A percentile compares a stretch with the other conserved stretches of the same genome.
These are phyloP conservation scores for Protodeltote pygarga DNA, from an alignment of 2,888 invertebrate species.

Conservation along the genomic window DNA sequence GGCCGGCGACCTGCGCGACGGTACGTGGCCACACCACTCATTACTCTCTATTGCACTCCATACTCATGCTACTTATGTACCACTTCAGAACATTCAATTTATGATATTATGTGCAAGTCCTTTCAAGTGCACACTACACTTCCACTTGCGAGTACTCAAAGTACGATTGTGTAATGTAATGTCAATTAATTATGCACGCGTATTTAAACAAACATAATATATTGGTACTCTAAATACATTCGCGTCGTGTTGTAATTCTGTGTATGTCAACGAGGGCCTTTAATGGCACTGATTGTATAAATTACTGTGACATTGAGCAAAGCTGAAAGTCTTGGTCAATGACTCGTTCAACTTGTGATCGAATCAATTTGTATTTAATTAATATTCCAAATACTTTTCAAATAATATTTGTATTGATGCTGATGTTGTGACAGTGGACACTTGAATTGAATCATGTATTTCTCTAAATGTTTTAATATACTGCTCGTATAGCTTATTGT, in stretches of 20 bases:
- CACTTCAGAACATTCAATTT: background rate
- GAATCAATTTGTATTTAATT: too few relatives aligned
- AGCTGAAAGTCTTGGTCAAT: slow-evolving; percentile 24
- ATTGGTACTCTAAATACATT: slow-evolving; percentile 3
- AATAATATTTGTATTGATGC: too few relatives aligned
- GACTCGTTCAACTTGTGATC: slow-evolving; percentile 10
- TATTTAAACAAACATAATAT: background rate
- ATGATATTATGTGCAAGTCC: background rate
- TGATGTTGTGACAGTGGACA: too few relatives aligned
- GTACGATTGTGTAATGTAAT: background rate
- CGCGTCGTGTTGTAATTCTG: slow-evolving; percentile 15
- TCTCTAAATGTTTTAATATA: too few relatives aligned
- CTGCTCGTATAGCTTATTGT: too few relatives aligned
- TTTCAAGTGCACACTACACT: background rate
- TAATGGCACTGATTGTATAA: slow-evolving; percentile 26
- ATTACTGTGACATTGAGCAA: slow-evolving; percentile 31
- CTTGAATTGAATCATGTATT: too few relatives aligned
- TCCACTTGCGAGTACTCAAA: too few relatives aligned
- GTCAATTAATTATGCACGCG: background rate
- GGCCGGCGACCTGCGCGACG: slow-evolving; percentile 93
- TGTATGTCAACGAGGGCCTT: slow-evolving; percentile 13
- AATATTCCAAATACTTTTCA: too few relatives aligned
- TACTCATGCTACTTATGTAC: background rate
- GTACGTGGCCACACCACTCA: slow-evolving; percentile 42
- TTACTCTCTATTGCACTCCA: too few relatives aligned